phyloP scores from a whole-genome alignment of 2,797 vertebrate species.

The Phrynocephalus forsythii region DNA sequence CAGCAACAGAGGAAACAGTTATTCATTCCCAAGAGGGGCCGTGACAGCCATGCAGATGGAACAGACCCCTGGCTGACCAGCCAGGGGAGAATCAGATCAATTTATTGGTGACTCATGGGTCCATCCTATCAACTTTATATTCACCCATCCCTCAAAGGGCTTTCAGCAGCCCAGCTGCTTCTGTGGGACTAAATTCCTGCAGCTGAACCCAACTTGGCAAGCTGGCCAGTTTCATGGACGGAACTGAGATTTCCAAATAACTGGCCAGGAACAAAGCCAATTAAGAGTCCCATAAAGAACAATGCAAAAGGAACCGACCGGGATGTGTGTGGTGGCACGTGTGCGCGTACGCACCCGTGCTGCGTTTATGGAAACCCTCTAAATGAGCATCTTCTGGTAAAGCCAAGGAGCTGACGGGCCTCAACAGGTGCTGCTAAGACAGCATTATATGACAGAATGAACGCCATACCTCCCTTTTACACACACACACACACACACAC shows the following conservation, averaged over 20 bases:
- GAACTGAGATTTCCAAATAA: background rate
- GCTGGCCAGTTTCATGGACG: background rate
- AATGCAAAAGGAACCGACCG: background rate
- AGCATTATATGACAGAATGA: background rate
- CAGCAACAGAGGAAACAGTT: background rate
- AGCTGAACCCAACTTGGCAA: background rate
- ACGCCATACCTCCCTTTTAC: too few relatives aligned
- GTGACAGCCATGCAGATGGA: too few relatives aligned
- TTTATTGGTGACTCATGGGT: background rate
- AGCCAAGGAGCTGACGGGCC: conserved; percentile 15
- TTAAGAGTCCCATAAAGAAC: background rate
- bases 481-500: background rate
- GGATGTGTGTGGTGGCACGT: too few relatives aligned
- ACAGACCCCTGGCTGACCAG: background rate
- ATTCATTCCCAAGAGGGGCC: too few relatives aligned
- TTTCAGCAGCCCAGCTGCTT: background rate
- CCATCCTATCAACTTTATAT: background rate
- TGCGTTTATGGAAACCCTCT: background rate
- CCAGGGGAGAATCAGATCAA: background rate
- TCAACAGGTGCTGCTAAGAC: conserved; percentile 61
- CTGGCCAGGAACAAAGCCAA: too few relatives aligned
- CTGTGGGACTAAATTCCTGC: background rate
- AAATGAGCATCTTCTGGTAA: background rate
- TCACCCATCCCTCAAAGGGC: background rate
- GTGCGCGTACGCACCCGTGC: fast-evolving